Evolutionary conservation across 2,888 invertebrate species (phyloP).

Genomic region (Lymantria monacha): DNA sequence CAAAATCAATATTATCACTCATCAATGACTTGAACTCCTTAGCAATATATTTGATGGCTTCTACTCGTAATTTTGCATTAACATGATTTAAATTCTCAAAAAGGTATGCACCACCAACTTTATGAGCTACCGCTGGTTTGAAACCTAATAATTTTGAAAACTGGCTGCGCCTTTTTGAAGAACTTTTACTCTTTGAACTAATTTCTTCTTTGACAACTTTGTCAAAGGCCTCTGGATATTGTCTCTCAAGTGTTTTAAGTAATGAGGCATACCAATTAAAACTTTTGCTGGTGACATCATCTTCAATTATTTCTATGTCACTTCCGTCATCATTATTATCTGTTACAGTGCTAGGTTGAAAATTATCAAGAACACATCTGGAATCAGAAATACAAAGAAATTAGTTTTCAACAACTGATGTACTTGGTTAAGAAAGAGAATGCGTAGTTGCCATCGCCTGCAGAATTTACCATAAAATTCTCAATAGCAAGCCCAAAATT

Average conservation of each 20-base stretch:
- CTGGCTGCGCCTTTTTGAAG: conserved; percentile 50
- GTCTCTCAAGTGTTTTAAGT: conserved; percentile 84
- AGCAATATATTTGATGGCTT: conserved; percentile 85
- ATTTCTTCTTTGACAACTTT: conserved; percentile 83
- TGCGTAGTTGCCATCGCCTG: too few species aligned
- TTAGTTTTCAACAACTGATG: not conserved
- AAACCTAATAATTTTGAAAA: conserved; percentile 75
- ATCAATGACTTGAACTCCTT: conserved; percentile 75
- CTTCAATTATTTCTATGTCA: conserved; percentile 72
- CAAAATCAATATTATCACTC: conserved; percentile 80
- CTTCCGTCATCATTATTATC: conserved; percentile 56
- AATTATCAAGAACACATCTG: conserved; percentile 76
- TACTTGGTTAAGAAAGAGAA: too few species aligned
- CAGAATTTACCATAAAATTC: too few species aligned
- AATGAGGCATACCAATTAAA: conserved; percentile 80
- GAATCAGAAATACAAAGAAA: conserved; percentile 20
- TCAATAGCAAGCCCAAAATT: too few species aligned
- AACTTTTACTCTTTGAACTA: conserved; percentile 53
- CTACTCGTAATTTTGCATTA: conserved; percentile 83
- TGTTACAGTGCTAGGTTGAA: conserved; percentile 28
- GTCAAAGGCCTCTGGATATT: conserved; percentile 88
- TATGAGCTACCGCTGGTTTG: conserved; percentile 79
- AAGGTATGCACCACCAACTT: conserved; percentile 77
- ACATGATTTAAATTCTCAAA: conserved; percentile 89
- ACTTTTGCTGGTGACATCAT: conserved; percentile 50